phyloP scores from a whole-genome alignment of 1,140 invertebrate genomes.

The Eumaeus atala region DNA sequence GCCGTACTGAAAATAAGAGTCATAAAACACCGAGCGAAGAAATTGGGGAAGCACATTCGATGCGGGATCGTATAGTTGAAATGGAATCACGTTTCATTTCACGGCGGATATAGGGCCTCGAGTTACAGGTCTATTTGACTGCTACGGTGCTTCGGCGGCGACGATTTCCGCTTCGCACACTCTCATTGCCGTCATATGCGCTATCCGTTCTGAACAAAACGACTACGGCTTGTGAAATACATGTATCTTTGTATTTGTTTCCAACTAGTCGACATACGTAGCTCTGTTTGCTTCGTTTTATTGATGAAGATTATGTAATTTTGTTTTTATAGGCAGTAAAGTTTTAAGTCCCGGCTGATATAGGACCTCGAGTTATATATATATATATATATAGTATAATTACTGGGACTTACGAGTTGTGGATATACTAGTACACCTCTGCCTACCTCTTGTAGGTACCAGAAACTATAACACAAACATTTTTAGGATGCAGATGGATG shows the following conservation, averaged over 20 bases:
- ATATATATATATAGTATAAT: no score
- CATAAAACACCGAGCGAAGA: conserved; percentile 22
- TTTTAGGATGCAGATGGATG: no score
- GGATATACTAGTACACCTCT: no score
- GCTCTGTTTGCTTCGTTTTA: no score
- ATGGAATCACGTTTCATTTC: conserved; percentile 63
- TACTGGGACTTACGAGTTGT: no score
- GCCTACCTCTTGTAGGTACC: no score
- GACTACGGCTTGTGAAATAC: neutral
- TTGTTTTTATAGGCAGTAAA: no score
- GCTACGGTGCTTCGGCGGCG: conserved; percentile 48
- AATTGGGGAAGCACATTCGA: conserved; percentile 26
- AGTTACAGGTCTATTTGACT: conserved; percentile 55
- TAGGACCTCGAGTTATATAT: no score
- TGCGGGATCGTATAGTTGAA: conserved; percentile 32
- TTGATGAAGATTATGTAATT: no score
- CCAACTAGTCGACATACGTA: no score
- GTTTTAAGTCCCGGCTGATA: no score
- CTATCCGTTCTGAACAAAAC: conserved; percentile 7
- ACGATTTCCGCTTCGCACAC: conserved; percentile 50
- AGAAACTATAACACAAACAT: no score
- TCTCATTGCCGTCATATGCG: conserved; percentile 31
- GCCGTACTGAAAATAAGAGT: conserved; percentile 4
- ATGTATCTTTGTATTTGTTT: neutral
- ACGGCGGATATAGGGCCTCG: conserved; percentile 58